Evolutionary conservation across 2,888 invertebrate species (phyloP), one percentile per base, ranked within the genome.

Genomic region (Eupithecia subfuscata): DNA sequence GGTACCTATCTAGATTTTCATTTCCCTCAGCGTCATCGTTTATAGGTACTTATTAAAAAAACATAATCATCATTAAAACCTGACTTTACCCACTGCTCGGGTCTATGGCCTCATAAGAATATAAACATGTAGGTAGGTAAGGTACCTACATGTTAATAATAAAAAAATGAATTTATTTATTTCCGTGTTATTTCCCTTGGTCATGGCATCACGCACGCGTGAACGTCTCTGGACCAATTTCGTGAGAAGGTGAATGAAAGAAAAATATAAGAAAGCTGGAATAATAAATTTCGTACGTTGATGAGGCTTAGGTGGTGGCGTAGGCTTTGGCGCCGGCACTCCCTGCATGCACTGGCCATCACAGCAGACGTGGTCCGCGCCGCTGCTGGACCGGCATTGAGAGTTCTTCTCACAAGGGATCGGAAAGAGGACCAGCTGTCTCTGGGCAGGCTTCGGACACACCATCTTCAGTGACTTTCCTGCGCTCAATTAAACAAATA

Each of bases 291-390:
- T 11, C n/a, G n/a, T 71, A 95, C 95, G 95, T 89, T 93, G 93
- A 81, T 95, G 95, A n/a, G 90, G 82, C 80, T 89, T 84, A 60
- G 91, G 90, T 63, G 85, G 81, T 22, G 90, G 86, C n/a, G 89
- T 90, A 22, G 95, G 94, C 79, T 95, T 92, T 0, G 96, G 96
- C 74, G 96, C 96, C 7, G 95, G 92, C 40, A 96, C 92, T 16
- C 96, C 97, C 80, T 95, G 91, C 68, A 96, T 92, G 84, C 97
- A 97, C 82, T 95, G 95, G 65, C 92, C 94, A 63, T 92, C 90
- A 82, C 95, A 95, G 90, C 95, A 95, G 60, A 95, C 92, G 76
- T 95, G 92, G 79, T 92, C 94, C 0, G 92, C 85, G 2, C 95
- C 95, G 82, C 89, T 89, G 84, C 89, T 92, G 56, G 86, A 84